Evolutionary conservation across 2,113 vertebrate genomes (phyloP), one percentile per base, ranked within the genome.

Genomic region (Collichthys lucidus): DNA sequence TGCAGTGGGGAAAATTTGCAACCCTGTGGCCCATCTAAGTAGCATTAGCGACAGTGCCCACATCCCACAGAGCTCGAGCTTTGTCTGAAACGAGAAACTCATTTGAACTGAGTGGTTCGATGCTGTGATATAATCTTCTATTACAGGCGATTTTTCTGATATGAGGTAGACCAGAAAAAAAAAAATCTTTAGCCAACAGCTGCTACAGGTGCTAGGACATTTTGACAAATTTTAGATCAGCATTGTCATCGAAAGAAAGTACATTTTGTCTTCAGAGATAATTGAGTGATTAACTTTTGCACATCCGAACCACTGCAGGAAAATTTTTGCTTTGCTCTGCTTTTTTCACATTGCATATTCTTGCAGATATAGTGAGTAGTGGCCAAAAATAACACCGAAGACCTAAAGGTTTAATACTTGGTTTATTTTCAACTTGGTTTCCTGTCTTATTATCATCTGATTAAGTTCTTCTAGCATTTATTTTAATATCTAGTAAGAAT

Each of bases 1-100:
- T 91, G 92, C 88, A 86, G 88, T 88, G 85, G 82, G 83, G 84
- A 79, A 77, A 88, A 91, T 92, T 86, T 90, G 90, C 88, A 92
- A 89, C 89, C 86, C 90, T 59, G 68, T 85, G 89, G 89, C 85
- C 87, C 86, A 88, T 91, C 88, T 88, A 83, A 90, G 86, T 82
- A 85, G 84, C 62, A 88, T 90, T 92, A 92, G 89, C 81, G 63
- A 83, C 81, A 83, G 71, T 26, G 44, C 56, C 84, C 73, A 79
- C 86, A 86, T 87, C 52, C 73, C 85, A 74, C 71, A 74, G 75
- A 69, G 50, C 55, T 53, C 0, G 0, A 83, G 80, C 83, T 83
- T 85, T 88, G 86, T 92, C 76, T 88, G 67, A 75, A 50, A 69
- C 63, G 60, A 72, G 68, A 76, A 70, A 68, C 73, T 85, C 82